Conservation (phyloP, 2,797 vertebrate species). For the Orientallactaga sibirica region DNA sequence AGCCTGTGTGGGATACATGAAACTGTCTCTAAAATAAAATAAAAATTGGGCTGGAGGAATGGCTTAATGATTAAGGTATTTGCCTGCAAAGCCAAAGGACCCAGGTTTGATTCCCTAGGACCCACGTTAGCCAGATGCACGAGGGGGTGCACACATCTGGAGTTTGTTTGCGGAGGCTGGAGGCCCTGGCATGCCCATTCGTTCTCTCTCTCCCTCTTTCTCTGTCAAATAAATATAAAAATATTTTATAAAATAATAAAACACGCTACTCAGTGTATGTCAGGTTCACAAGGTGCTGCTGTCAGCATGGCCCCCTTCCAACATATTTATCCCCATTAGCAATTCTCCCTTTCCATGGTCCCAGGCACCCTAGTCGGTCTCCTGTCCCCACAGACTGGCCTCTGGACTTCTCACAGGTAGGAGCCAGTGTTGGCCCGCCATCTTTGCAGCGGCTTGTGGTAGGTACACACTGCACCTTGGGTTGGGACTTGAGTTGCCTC, state of each 20-base stretch:
- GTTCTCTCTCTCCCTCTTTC: too few species aligned
- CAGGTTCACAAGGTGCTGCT: background rate
- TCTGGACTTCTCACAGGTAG: background rate
- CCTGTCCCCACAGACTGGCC: background rate
- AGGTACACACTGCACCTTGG: background rate
- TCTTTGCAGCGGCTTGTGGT: background rate
- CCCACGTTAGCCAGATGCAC: too few species aligned
- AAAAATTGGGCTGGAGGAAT: too few species aligned
- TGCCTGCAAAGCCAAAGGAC: too few species aligned
- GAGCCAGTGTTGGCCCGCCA: background rate
- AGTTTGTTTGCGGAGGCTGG: too few species aligned
- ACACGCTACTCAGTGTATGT: background rate
- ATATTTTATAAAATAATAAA: background rate
- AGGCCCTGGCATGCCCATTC: too few species aligned
- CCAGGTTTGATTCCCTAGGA: too few species aligned
- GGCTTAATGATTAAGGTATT: too few species aligned
- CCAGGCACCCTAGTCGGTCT: accelerated
- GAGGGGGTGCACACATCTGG: too few species aligned
- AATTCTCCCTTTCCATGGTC: accelerated
- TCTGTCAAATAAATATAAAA: too few species aligned
- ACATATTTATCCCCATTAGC: background rate
- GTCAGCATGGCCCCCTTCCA: background rate
- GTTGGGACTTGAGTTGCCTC: background rate
- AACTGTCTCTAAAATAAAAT: too few species aligned
- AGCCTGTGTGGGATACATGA: background rate